Percentiles rank a stretch among this genome's conserved stretches.
phyloP scores from a whole-genome alignment of 1,140 invertebrate genomes.

The Euwallacea fornicatus region DNA sequence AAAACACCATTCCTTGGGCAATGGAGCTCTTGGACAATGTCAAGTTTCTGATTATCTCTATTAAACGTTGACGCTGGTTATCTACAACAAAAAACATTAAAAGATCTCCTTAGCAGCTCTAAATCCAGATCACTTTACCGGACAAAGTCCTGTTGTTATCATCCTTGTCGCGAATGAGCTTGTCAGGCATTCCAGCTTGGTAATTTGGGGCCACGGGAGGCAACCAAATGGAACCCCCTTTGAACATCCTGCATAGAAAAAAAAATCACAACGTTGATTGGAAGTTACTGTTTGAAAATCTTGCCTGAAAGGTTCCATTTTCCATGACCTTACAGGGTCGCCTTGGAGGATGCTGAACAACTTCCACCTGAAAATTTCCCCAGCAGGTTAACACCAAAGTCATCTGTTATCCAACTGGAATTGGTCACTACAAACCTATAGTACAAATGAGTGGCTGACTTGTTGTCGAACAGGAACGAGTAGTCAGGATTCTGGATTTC shows the following conservation, averaged over 20 bases:
- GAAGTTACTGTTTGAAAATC: not conserved
- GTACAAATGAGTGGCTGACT: conserved; percentile 94
- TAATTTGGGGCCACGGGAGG: conserved; percentile 92
- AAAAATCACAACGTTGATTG: not conserved
- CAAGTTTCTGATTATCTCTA: conserved; percentile 85
- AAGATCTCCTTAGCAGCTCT: not conserved
- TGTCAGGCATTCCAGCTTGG: conserved; percentile 85
- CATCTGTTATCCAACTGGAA: not conserved
- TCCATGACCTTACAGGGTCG: conserved; percentile 15
- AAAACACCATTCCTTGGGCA: conserved; percentile 96
- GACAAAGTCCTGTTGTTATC: conserved; percentile 43
- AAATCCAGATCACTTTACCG: not conserved
- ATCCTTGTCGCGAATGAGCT: conserved; percentile 70
- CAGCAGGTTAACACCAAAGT: not conserved
- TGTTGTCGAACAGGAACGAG: conserved; percentile 96
- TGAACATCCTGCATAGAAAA: conserved; percentile 79
- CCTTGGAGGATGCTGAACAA: conserved; percentile 76
- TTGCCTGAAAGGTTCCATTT: conserved; percentile 30
- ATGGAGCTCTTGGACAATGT: conserved; percentile 80
- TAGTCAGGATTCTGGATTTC: conserved; percentile 96
- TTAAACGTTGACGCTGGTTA: conserved; percentile 73
- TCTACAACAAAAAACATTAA: conserved; percentile 37
- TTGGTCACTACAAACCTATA: conserved; percentile 61
- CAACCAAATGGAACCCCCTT: conserved; percentile 90
- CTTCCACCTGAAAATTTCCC: conserved; percentile 75